These are phyloP conservation scores for Rhodeus uyekii DNA, from an alignment of 2,797 vertebrate genomes.

Conservation along the genomic window DNA sequence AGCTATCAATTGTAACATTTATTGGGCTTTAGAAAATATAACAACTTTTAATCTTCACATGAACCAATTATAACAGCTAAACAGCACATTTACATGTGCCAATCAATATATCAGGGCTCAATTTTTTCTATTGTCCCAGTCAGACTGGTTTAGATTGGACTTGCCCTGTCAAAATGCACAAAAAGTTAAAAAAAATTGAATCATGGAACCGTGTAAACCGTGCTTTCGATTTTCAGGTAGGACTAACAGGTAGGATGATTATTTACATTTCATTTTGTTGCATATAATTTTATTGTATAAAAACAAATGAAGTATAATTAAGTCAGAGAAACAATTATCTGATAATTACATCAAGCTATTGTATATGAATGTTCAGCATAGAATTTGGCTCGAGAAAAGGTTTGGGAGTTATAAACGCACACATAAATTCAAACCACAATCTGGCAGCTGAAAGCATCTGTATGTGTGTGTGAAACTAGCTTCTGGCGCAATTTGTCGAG, in stretches of 20 bases:
- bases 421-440: slow-evolving; percentile 4
- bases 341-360: not conserved
- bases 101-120: too few species aligned
- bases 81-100: too few species aligned
- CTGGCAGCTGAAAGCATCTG: not conserved
- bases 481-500: slow-evolving; percentile 29
- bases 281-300: not conserved
- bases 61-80: too few species aligned
- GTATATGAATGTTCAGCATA: not conserved
- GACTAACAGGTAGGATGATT: not conserved
- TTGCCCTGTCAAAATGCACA: too few species aligned
- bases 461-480: slow-evolving; percentile 3
- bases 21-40: too few species aligned
- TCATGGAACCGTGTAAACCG: too few species aligned
- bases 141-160: too few species aligned
- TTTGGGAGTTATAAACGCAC: not conserved
- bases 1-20: too few species aligned
- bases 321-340: not conserved
- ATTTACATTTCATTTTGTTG: not conserved
- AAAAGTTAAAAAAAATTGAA: too few species aligned
- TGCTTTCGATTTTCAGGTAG: too few species aligned
- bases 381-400: not conserved
- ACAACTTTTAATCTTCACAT: too few species aligned
- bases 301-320: not conserved
- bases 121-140: too few species aligned